Base-by-base conservation (phyloP, 2,888 invertebrate species). In the Slavum lentiscoides region DNA sequence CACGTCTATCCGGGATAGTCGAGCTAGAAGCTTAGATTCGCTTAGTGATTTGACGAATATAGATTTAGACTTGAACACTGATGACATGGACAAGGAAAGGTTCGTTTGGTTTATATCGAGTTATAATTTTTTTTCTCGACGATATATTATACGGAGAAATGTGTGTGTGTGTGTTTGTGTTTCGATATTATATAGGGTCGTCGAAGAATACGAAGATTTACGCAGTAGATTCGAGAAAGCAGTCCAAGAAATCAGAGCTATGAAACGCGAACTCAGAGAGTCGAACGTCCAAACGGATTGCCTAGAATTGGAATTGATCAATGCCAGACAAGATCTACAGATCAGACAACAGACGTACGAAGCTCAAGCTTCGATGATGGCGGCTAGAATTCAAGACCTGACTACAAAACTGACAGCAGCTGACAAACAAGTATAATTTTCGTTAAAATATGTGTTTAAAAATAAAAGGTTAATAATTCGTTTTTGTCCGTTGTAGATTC, bases 31-130 rank as follows among this genome's bases (percentile, higher is more conserved):
- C 84, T 90, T 93, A 83, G 93, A 93, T 84, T 94, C 94, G 7
- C 88, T 95, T 13, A 92, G 92, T 84, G 94, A 95, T 86, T 89
- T 95, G 59, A 93, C 93, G 11, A 93, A 93, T 84, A 89, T 94
- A 80, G 93, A 93, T 86, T 88, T 91, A 84, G 93, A 94, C 84
- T 87, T 92, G 81, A 92, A 94, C 87, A 88, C 94, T 2, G 92
- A 91, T 84, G 89, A 90, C 19, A 87, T 94, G 84, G 93, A 93
- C 85, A 92, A 92, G 84, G 92, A 92, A 84, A 84, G 85, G 85
- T 85, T 43, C 15, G 62, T 70, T 49, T 21, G 3, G 53, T 62
- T 59, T 15, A 61, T 49, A 43, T 9, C 39, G 37, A 21, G 17
- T 0, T 13, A 6, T 19, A 58, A 17, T 49, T 15, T 58, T n/a